These are phyloP conservation scores for Tokudaia muenninki DNA, from an alignment of 2,797 vertebrate species.

Conservation along the genomic window DNA sequence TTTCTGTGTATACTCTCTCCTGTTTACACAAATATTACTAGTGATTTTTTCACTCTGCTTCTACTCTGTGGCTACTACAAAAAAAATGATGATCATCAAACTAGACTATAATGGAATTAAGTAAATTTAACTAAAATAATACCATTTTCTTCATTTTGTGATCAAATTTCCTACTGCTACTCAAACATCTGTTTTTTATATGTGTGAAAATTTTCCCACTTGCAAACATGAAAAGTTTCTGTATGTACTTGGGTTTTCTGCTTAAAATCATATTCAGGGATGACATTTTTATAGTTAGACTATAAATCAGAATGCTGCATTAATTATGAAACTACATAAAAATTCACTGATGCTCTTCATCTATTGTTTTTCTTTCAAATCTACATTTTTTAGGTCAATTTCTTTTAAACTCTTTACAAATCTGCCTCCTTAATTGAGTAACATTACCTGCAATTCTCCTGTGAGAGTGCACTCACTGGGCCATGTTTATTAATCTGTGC, in stretches of 20 bases:
- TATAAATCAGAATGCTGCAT: slow-evolving; percentile 39
- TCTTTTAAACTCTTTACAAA: slow-evolving; percentile 43
- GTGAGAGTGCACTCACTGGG: background rate
- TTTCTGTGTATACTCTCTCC: background rate
- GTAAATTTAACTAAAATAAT: slow-evolving; percentile 59
- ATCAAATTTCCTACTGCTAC: slow-evolving; percentile 34
- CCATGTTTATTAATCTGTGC: background rate
- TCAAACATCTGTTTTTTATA: slow-evolving; percentile 64
- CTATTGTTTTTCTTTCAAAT: background rate
- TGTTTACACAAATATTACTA: background rate
- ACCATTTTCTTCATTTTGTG: slow-evolving; percentile 3
- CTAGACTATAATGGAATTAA: slow-evolving; percentile 57
- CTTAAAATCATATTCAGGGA: slow-evolving; percentile 71
- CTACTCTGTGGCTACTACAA: background rate
- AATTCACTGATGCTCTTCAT: slow-evolving; percentile 8
- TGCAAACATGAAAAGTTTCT: slow-evolving; percentile 43
- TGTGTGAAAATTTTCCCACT: slow-evolving; percentile 56
- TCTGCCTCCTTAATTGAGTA: background rate
- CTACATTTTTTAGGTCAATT: slow-evolving; percentile 36
- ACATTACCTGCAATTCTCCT: slow-evolving; percentile 35
- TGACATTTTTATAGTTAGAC: slow-evolving; percentile 5
- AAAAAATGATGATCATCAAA: slow-evolving; percentile 14
- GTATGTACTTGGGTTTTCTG: slow-evolving; percentile 62
- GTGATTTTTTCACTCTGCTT: background rate
- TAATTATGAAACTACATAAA: slow-evolving; percentile 14